These are phyloP conservation scores for Tenthredo scrophulariae DNA, from an alignment of 2,888 invertebrate genomes.

Conservation along the genomic window DNA sequence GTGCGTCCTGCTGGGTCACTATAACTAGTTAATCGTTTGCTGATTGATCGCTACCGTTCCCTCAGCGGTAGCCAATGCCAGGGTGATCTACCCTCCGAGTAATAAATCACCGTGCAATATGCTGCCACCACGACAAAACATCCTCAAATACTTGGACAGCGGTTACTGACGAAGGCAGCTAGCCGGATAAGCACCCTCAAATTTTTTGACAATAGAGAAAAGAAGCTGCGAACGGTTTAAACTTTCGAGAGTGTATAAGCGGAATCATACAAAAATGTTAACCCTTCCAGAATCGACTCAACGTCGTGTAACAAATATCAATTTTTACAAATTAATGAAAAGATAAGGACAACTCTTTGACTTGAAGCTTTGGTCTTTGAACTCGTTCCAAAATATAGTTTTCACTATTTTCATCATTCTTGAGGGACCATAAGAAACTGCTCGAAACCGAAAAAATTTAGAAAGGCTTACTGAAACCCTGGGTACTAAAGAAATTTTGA, in stretches of 20 bases:
- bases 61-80: constrained; percentile 1
- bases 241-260: background rate
- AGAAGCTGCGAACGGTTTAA: background rate
- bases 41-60: constrained; percentile 54
- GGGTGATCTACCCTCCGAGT: constrained; percentile 28
- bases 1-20: background rate
- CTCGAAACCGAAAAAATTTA: no score
- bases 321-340: background rate
- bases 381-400: background rate
- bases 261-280: background rate
- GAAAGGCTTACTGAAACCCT: no score
- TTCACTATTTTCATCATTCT: no score
- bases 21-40: constrained; percentile 50
- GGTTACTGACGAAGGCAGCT: constrained; percentile 48
- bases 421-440: no score
- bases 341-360: no score
- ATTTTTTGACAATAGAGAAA: background rate
- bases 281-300: background rate
- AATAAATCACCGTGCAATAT: constrained; percentile 65
- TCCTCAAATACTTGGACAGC: constrained; percentile 62
- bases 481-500: no score
- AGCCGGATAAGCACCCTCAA: constrained; percentile 6
- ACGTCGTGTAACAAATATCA: background rate
- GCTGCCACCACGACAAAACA: constrained; percentile 57
- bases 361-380: background rate